These are phyloP conservation scores for Xyliphius kryptos DNA, from an alignment of 2,113 vertebrate species.

Conservation along the genomic window DNA sequence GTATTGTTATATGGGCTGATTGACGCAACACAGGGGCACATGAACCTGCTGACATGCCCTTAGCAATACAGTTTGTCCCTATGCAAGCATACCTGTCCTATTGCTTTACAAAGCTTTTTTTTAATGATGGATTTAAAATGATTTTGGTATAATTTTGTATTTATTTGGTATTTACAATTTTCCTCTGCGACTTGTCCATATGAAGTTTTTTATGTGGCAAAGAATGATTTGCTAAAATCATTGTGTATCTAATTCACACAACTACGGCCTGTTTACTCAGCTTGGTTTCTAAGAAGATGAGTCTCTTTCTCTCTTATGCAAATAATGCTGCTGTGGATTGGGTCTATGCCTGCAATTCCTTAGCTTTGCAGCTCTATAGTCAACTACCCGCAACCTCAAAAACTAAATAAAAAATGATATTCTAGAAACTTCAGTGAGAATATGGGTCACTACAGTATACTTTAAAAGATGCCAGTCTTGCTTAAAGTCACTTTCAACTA, in stretches of 20 bases:
- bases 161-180: slow-evolving; percentile 12
- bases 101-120: no score
- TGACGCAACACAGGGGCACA: no score
- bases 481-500: slow-evolving; percentile 8
- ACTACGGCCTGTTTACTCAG: neutral
- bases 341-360: neutral
- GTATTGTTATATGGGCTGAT: no score
- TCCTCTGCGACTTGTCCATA: slow-evolving; percentile 7
- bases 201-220: slow-evolving; percentile 9
- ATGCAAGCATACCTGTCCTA: neutral
- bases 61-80: neutral
- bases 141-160: neutral
- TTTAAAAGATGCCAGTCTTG: neutral
- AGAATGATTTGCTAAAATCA: slow-evolving; percentile 16
- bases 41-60: no score
- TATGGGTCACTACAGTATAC: neutral
- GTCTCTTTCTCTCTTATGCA: neutral
- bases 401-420: neutral
- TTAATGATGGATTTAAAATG: neutral
- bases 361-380: neutral
- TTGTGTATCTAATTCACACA: slow-evolving; percentile 5
- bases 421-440: neutral
- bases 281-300: slow-evolving; percentile 15
- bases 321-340: neutral
- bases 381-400: neutral